phyloP scores from a whole-genome alignment of 2,113 vertebrate genomes.

The Mohoua ochrocephala region DNA sequence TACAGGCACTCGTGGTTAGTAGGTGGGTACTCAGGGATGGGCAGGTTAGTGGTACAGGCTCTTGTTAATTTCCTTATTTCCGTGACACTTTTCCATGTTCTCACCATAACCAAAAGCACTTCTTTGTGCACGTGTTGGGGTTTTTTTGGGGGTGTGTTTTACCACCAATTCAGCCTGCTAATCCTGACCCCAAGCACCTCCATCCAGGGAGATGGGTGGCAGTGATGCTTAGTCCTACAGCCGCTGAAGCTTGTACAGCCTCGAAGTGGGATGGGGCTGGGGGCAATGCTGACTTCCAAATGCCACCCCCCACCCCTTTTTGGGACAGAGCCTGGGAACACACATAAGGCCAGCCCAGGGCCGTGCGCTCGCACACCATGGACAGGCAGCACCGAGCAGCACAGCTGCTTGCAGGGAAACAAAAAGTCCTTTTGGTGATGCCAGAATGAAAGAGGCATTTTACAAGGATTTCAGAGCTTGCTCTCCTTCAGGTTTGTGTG shows the following conservation, averaged over 20 bases:
- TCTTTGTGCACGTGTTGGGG: background rate
- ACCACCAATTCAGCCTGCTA: background rate
- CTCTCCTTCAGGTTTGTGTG: background rate
- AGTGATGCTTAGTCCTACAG: background rate
- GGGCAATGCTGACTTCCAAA: background rate
- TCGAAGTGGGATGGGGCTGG: rapidly evolving
- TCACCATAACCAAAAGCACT: background rate
- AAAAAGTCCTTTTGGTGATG: slow-evolving; percentile 21
- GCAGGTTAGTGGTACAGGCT: background rate
- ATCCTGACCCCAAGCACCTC: background rate
- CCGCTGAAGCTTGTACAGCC: background rate
- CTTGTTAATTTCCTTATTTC: background rate
- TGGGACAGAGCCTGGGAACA: background rate
- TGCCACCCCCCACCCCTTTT: background rate
- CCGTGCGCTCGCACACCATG: rapidly evolving
- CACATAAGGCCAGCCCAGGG: background rate
- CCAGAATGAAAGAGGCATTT: slow-evolving; percentile 35
- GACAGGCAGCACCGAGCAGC: background rate
- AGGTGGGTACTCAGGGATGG: background rate
- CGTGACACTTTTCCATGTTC: background rate
- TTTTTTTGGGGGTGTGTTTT: background rate
- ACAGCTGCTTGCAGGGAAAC: background rate
- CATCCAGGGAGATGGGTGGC: background rate
- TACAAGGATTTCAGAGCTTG: slow-evolving; percentile 10
- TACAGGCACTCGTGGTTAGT: background rate